Percentiles rank a stretch among this genome's conserved stretches.
These are phyloP conservation scores for Helicoverpa assulta DNA, from an alignment of 2,888 invertebrate species.

Conservation along the genomic window DNA sequence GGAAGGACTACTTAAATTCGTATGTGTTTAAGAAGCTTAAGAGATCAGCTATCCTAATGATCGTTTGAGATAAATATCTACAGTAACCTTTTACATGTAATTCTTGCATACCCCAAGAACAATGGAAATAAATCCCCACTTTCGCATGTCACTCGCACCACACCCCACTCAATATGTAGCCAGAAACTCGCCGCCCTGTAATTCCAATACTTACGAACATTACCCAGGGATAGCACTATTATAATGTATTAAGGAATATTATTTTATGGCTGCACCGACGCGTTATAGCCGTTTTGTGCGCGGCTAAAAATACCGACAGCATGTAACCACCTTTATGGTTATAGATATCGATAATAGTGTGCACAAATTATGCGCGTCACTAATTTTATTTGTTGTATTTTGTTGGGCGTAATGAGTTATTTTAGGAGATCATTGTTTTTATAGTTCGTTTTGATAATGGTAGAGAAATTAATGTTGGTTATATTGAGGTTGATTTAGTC, in stretches of 20 bases:
- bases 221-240: constrained; percentile 88
- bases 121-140: constrained; percentile 5
- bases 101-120: background rate
- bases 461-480: too few relatives aligned
- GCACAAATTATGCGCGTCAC: constrained; percentile 51
- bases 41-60: too few relatives aligned
- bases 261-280: constrained; percentile 85
- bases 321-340: constrained; percentile 59
- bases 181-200: constrained; percentile 87
- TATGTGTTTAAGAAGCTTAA: too few relatives aligned
- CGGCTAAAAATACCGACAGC: constrained; percentile 82
- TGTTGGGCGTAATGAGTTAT: constrained; percentile 4
- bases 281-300: constrained; percentile 82
- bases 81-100: too few relatives aligned
- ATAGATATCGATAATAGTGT: constrained; percentile 51
- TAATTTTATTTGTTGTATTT: constrained; percentile 58
- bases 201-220: constrained; percentile 89
- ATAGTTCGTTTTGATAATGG: background rate
- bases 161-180: constrained; percentile 76
- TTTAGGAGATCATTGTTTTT: background rate
- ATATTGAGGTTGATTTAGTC: too few relatives aligned
- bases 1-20: too few relatives aligned
- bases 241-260: constrained; percentile 90
- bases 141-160: constrained; percentile 63
- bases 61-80: too few relatives aligned